A percentile compares a stretch with the other conserved stretches of the same genome.
Evolutionary conservation across 2,113 vertebrate species (phyloP).

Genomic region (Fulica atra): DNA sequence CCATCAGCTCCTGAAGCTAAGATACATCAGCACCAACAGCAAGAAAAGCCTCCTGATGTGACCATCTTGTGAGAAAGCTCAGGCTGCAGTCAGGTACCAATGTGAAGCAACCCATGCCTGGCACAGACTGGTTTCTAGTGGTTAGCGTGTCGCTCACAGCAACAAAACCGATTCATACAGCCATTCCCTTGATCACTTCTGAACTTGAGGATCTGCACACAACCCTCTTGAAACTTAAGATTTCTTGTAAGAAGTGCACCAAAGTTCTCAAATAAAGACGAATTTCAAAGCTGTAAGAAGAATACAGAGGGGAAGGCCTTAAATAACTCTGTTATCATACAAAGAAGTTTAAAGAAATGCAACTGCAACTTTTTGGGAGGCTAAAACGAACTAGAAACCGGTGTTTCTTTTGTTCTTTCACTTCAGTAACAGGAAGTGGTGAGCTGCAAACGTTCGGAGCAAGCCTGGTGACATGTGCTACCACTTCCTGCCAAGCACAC

Average conservation of each 20-base stretch:
- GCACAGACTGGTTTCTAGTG: not conserved
- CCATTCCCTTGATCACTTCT: not conserved
- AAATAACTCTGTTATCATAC: not conserved
- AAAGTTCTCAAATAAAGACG: not conserved
- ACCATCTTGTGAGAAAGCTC: not conserved
- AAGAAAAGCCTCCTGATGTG: not conserved
- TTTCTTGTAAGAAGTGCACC: not conserved
- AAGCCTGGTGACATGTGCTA: conserved; percentile 7
- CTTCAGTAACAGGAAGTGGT: conserved; percentile 60
- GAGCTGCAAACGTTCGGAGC: not conserved
- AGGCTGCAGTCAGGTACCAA: not conserved
- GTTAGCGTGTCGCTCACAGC: not conserved
- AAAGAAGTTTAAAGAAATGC: not conserved
- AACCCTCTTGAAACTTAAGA: not conserved
- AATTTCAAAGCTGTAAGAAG: not conserved
- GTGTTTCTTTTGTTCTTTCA: conserved; percentile 38
- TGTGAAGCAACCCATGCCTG: not conserved
- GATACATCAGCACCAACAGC: not conserved
- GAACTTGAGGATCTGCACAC: not conserved
- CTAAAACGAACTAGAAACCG: not conserved
- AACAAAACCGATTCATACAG: not conserved
- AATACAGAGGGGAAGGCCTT: not conserved
- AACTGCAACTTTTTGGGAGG: not conserved
- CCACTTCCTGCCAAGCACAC: conserved; percentile 51
- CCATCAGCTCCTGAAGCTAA: not conserved